Evolutionary conservation across 2,797 vertebrate genomes (phyloP), one percentile per base, ranked within the genome.

Genomic region (Periparus ater): DNA sequence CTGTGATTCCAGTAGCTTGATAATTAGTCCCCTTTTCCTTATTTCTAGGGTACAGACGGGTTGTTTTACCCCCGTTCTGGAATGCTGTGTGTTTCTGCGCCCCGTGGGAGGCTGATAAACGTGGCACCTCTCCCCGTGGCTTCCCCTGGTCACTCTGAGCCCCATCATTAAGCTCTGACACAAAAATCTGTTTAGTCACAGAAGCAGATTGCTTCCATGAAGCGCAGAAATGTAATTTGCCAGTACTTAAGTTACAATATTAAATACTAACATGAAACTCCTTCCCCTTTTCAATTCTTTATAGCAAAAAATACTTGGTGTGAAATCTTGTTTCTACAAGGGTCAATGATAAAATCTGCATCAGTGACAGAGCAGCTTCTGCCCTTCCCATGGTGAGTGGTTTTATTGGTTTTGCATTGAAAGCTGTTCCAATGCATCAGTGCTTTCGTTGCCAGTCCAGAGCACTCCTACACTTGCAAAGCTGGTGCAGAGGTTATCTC

Each of bases 101-200:
- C n/a, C 50, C 0, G 2, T 79, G 82, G 79, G 88, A 88, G 82
- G 51, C 48, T 91, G 85, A 26, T 74, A 88, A 62, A 70, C 1
- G 1, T 80, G 88, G 47, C 71, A 62, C 12, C 20, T 91, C 73
- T 94, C 70, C 70, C 62, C 0, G 0, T 55, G 62, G 44, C 88
- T 84, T 85, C 48, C 47, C 58, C 53, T 10, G 54, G 92, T 89
- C 85, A 85, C 79, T 84, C 47, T 48, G 70, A 91, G 85, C 73
- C 70, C 73, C 6, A 16, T 78, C 82, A 74, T 88, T 93, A 92
- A 75, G 91, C 76, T 92, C 73, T 84, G 77, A 88, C 76, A 78
- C 85, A 86, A 80, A 94, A 94, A 95, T 92, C 89, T 93, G 80
- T 96, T 95, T 81, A 93, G 94, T 93, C 92, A 92, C 91, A 93